Evolutionary conservation across 1,140 invertebrate species (phyloP), one percentile per base, ranked within the genome.

Genomic region (Microvelia longipes): DNA sequence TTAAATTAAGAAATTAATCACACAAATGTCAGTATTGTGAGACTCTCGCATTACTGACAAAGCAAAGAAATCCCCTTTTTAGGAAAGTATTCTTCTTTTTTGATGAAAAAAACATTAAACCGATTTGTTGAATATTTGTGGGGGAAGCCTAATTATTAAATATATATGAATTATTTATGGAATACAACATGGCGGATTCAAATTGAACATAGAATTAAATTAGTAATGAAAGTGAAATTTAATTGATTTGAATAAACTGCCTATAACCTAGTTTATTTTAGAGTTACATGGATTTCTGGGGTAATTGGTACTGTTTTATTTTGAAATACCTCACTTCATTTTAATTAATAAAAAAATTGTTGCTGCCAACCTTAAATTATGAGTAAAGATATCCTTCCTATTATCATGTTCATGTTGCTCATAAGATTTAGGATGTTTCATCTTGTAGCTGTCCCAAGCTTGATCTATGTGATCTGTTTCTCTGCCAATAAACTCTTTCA

Each of bases 401-500:
- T 84, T 79, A 19, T 81, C 77, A 73, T 92, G 86, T 76, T 96
- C 92, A n/a, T 26, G 26, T 29, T 77, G 79, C 0, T 75, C 73
- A 77, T 97, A 97, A 1, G 82, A 73, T 75, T 88, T 90, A 2
- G 84, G 81, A 76, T 98, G 93, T 66, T 84, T 85, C 0, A 75
- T 81, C 74, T 87, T 88, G 77, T 95, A 98, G 61, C 85, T 79
- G 29, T 88, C 79, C 79, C 97, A 98, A 76, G 88, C 87, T 66
- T 83, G 79, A 60, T 92, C 81, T 1, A 95, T 81, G 78, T 97
- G 94, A 0, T 79, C 75, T 62, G 90, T 86, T 73, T 83, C 81
- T 15, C 82, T 84, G 75, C 90, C 85, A 50, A 97, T 83, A 75
- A 93, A 97, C 82, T 98, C 94, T 65, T 84, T 85, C 87, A 98